phyloP scores from a whole-genome alignment of 2,113 vertebrate species.

The Solea solea region DNA sequence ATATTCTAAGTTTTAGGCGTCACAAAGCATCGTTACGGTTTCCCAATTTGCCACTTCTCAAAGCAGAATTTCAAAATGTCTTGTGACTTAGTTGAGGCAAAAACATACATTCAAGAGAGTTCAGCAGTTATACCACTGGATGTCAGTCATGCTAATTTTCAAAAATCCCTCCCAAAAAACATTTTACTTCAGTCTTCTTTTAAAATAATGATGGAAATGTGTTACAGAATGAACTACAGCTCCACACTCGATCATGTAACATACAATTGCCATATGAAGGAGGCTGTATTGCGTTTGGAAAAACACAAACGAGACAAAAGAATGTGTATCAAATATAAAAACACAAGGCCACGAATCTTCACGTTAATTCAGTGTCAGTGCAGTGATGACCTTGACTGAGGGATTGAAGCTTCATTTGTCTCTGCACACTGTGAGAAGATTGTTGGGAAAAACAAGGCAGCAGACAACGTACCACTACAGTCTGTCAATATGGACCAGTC shows the following conservation, averaged over 20 bases:
- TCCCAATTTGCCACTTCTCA: conserved; percentile 8
- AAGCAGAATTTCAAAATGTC: conserved; percentile 1
- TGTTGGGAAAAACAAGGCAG: conserved; percentile 18
- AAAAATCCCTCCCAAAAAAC: not conserved
- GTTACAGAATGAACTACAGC: not conserved
- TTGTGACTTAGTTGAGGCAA: not conserved
- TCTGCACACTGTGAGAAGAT: conserved; percentile 10
- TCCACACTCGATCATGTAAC: not conserved
- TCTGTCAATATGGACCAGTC: conserved; percentile 19
- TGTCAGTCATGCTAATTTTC: not conserved
- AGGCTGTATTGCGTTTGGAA: too few species aligned
- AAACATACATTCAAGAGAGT: conserved; percentile 6
- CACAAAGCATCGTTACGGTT: conserved; percentile 28
- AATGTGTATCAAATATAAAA: not conserved
- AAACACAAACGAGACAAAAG: too few species aligned
- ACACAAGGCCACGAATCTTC: not conserved
- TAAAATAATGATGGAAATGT: not conserved
- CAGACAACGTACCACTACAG: conserved; percentile 27
- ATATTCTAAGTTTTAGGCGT: conserved; percentile 8
- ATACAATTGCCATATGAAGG: not conserved
- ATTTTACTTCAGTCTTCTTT: not conserved
- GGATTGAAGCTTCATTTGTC: conserved; percentile 36
- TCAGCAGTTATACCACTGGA: not conserved
- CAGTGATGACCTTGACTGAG: conserved; percentile 36
- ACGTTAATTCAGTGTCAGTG: conserved; percentile 24